These are phyloP conservation scores for Thalassarche chlororhynchos DNA, from an alignment of 2,113 vertebrate species.

Conservation along the genomic window DNA sequence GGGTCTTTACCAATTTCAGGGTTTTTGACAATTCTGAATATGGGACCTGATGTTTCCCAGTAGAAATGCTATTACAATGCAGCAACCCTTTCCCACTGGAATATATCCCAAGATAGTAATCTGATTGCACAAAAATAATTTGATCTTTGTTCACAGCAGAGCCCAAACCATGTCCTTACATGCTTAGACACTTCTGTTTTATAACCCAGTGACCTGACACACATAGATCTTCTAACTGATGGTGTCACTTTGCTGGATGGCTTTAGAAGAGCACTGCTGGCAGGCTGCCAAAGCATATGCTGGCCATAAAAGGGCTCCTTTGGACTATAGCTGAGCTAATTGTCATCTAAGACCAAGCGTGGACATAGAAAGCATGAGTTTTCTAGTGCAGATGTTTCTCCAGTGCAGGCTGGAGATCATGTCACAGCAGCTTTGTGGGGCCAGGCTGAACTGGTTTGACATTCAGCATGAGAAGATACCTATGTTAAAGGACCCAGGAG, in stretches of 20 bases:
- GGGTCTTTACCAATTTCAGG: neutral
- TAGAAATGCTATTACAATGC: neutral
- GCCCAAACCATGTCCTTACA: neutral
- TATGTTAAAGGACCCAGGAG: neutral
- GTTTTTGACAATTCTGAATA: neutral
- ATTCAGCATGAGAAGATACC: neutral
- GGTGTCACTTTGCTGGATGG: neutral
- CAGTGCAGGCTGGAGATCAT: neutral
- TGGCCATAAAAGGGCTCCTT: neutral
- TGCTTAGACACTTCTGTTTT: conserved; percentile 10
- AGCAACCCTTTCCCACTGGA: neutral
- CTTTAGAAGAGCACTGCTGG: neutral
- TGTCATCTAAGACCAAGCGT: neutral
- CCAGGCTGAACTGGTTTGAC: neutral
- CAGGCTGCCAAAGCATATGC: neutral
- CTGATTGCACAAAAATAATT: neutral
- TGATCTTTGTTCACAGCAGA: neutral
- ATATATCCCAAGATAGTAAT: neutral
- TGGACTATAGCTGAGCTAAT: neutral
- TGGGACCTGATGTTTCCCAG: neutral
- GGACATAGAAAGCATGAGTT: neutral
- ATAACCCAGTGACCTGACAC: conserved; percentile 12
- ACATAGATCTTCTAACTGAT: neutral
- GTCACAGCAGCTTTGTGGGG: neutral
- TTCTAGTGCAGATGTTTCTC: neutral